Conservation (phyloP, 2,797 vertebrate genomes). For the Leptodactylus fallax region DNA sequence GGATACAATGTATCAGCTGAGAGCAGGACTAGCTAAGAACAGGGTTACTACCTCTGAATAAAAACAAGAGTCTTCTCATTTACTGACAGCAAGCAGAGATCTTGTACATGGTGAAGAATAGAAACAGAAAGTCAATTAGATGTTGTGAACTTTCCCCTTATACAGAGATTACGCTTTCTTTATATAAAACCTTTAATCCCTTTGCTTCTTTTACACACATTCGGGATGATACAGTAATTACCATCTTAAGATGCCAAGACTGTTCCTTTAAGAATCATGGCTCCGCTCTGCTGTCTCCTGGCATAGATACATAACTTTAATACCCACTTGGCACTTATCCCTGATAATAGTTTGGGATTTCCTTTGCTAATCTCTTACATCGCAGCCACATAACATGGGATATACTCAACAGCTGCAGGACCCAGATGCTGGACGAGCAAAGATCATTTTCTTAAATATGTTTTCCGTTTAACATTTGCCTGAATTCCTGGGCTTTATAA, state of each 20-base stretch:
- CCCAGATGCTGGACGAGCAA: constrained; percentile 52
- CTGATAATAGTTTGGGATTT: constrained; percentile 62
- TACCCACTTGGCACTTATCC: constrained; percentile 59
- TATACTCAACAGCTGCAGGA: constrained; percentile 59
- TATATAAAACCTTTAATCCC: not conserved
- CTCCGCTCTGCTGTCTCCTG: constrained; percentile 35
- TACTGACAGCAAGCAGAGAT: too few relatives aligned
- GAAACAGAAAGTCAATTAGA: too few relatives aligned
- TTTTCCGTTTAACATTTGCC: constrained; percentile 47
- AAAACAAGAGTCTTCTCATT: too few relatives aligned
- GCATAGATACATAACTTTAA: constrained; percentile 51
- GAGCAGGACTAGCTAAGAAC: not conserved
- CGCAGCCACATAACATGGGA: constrained; percentile 58
- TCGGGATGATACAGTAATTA: not conserved
- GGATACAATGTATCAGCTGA: not conserved
- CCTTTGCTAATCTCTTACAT: constrained; percentile 62
- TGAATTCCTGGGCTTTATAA: constrained; percentile 28
- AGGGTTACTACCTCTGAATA: too few relatives aligned
- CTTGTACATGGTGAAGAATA: too few relatives aligned
- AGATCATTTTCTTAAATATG: constrained; percentile 54
- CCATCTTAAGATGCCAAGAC: not conserved
- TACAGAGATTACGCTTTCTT: not conserved
- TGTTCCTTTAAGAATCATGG: constrained; percentile 21
- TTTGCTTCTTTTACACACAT: not conserved
- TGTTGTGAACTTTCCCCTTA: too few relatives aligned